phyloP scores from a whole-genome alignment of 2,888 invertebrate genomes.

The Bimastos eiseni region DNA sequence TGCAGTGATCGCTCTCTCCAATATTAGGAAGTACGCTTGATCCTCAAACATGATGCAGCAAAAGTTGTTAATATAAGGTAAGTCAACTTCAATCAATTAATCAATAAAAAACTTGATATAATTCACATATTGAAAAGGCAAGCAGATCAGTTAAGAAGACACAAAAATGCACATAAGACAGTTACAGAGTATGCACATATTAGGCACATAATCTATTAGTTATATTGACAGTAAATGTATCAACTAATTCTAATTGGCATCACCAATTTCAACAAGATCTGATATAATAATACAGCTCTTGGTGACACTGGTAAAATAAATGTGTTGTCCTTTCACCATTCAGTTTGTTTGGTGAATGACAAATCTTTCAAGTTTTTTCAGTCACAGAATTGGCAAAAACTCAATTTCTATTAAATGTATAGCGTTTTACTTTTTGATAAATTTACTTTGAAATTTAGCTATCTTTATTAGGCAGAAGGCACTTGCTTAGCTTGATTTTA shows the following conservation, averaged over 20 bases:
- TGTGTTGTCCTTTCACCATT: too few relatives aligned
- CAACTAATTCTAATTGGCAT: background rate
- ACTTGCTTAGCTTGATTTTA: too few relatives aligned
- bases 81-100: too few relatives aligned
- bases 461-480: too few relatives aligned
- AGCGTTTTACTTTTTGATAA: too few relatives aligned
- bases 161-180: background rate
- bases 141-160: background rate
- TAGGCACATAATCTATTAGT: too few relatives aligned
- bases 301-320: background rate
- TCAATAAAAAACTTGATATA: too few relatives aligned
- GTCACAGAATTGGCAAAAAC: too few relatives aligned
- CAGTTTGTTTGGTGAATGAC: too few relatives aligned
- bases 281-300: background rate
- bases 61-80: background rate
- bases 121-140: background rate
- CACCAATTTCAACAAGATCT: background rate
- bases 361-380: too few relatives aligned
- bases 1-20: background rate
- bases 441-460: too few relatives aligned
- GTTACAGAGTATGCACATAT: background rate
- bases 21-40: background rate
- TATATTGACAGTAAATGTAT: background rate
- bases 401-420: too few relatives aligned
- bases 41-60: constrained; percentile 1